These are phyloP conservation scores for Troides helena DNA, from an alignment of 2,888 invertebrate species.

Conservation along the genomic window DNA sequence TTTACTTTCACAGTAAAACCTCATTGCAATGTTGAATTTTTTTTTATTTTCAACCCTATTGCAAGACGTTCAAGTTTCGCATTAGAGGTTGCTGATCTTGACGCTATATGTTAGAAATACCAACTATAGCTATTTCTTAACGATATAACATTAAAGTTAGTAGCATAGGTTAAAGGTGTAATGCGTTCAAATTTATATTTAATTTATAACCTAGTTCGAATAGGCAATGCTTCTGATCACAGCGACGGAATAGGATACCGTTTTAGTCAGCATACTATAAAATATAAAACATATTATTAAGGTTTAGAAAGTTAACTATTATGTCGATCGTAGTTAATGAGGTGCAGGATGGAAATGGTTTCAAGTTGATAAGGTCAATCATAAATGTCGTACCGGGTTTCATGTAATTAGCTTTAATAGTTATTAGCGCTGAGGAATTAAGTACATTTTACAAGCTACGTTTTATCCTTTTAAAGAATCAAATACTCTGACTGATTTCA, in stretches of 20 bases:
- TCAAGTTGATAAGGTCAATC: conserved; percentile 49
- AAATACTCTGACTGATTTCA: neutral
- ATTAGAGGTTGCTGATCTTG: neutral
- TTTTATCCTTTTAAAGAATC: neutral
- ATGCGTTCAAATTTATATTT: conserved; percentile 21
- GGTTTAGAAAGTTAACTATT: conserved; percentile 47
- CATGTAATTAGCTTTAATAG: conserved; percentile 34
- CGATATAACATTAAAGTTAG: conserved; percentile 14
- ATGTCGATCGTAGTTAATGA: conserved; percentile 43
- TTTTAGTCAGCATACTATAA: conserved; percentile 21
- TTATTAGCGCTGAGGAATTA: conserved; percentile 8
- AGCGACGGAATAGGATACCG: conserved; percentile 18
- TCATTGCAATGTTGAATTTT: neutral
- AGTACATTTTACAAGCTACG: neutral
- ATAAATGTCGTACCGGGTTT: conserved; percentile 47
- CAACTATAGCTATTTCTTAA: neutral
- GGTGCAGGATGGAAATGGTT: conserved; percentile 31
- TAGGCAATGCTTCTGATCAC: conserved; percentile 21
- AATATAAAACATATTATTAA: conserved; percentile 38
- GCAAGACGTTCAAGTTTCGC: neutral
- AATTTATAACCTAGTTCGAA: conserved; percentile 23
- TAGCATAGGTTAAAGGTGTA: conserved; percentile 25
- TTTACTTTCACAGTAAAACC: neutral
- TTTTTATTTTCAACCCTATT: neutral
- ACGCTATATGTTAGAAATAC: neutral